phyloP scores from a whole-genome alignment of 2,888 invertebrate species.

The Andrena marginata region DNA sequence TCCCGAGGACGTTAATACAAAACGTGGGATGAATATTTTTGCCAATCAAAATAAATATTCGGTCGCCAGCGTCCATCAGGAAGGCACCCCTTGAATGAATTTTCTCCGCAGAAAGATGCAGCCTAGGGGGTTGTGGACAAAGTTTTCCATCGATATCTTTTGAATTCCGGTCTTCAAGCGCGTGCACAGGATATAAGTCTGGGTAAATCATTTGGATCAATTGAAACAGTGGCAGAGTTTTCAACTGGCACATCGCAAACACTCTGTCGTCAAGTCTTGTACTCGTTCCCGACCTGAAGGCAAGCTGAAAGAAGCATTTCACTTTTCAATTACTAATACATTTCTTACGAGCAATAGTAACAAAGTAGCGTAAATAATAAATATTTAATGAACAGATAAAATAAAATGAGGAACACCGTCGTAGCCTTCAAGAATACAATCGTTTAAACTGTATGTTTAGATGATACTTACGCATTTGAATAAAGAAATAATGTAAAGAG shows the following conservation, averaged over 20 bases:
- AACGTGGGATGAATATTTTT: slow-evolving; percentile 91
- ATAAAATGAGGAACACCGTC: no score
- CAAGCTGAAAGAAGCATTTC: slow-evolving; percentile 87
- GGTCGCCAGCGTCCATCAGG: slow-evolving; percentile 94
- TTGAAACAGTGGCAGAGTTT: slow-evolving; percentile 92
- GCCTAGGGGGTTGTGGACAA: slow-evolving; percentile 89
- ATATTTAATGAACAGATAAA: not conserved
- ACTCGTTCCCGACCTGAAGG: slow-evolving; percentile 95
- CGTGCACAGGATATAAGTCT: slow-evolving; percentile 95
- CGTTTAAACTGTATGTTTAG: no score
- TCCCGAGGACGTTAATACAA: slow-evolving; percentile 92
- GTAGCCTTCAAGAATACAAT: no score
- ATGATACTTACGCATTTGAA: slow-evolving; percentile 91
- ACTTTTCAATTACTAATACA: not conserved
- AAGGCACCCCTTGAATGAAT: slow-evolving; percentile 95
- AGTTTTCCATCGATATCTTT: slow-evolving; percentile 84
- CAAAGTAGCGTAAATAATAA: not conserved
- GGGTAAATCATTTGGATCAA: slow-evolving; percentile 96
- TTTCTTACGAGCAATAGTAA: not conserved
- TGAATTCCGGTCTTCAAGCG: slow-evolving; percentile 87
- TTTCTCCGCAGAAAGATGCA: slow-evolving; percentile 95
- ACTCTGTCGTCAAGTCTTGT: slow-evolving; percentile 97
- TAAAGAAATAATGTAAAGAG: slow-evolving; percentile 94
- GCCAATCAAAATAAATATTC: slow-evolving; percentile 94
- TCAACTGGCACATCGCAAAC: slow-evolving; percentile 97